Conservation (phyloP, 2,113 vertebrate species). For the Motacilla alba region DNA sequence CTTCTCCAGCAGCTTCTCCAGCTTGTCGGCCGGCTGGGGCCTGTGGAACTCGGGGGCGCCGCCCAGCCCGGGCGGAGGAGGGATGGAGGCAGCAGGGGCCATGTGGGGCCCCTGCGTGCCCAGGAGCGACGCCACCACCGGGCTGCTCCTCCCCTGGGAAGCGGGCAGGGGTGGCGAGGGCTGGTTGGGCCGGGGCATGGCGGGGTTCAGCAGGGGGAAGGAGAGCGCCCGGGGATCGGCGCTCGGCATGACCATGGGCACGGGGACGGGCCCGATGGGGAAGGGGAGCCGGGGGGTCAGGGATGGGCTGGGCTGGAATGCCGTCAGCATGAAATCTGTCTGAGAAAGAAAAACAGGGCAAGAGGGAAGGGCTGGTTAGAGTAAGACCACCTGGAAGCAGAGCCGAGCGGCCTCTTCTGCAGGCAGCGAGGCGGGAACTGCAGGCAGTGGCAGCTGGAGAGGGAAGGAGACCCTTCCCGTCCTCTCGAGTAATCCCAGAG, state of each 20-base stretch:
- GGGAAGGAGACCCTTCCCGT: background rate
- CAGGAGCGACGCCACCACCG: slow-evolving; percentile 37
- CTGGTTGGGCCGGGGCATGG: slow-evolving; percentile 69
- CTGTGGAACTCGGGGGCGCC: slow-evolving; percentile 59
- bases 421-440: fast-evolving
- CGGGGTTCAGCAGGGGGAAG: slow-evolving; percentile 72
- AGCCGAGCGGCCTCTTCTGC: fast-evolving
- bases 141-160: slow-evolving; percentile 64
- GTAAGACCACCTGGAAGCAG: background rate
- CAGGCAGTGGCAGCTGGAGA: background rate
- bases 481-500: background rate
- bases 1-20: slow-evolving; percentile 89
- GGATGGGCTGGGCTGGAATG: slow-evolving; percentile 67
- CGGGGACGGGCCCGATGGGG: slow-evolving; percentile 74
- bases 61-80: slow-evolving; percentile 71
- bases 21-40: slow-evolving; percentile 76
- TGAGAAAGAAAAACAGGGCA: slow-evolving; percentile 41
- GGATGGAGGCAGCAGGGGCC: slow-evolving; percentile 55
- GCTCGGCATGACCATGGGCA: slow-evolving; percentile 80
- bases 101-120: slow-evolving; percentile 67
- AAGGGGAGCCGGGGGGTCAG: slow-evolving; percentile 74
- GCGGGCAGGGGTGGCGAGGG: slow-evolving; percentile 63
- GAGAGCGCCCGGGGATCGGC: slow-evolving; percentile 75
- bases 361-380: slow-evolving; percentile 2
- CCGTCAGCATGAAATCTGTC: slow-evolving; percentile 79